These are phyloP conservation scores for Lepus oiostolus DNA, from an alignment of 2,797 vertebrate genomes.

Conservation along the genomic window DNA sequence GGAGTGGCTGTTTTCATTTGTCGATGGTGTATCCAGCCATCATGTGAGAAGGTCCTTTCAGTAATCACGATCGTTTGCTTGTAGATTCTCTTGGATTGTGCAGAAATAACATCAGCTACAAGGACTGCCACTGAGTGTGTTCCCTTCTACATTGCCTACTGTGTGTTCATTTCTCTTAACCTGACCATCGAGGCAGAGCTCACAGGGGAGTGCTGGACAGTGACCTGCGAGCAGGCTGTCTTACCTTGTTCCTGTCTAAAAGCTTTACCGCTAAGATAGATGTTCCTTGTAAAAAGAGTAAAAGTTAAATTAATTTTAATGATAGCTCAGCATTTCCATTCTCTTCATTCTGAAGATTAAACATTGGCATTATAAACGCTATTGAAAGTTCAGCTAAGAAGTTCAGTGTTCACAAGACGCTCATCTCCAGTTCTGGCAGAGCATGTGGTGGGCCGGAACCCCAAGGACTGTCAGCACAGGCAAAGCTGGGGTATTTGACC, in stretches of 20 bases:
- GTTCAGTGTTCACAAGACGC: background rate
- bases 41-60: background rate
- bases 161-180: background rate
- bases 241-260: conserved; percentile 33
- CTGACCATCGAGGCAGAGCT: background rate
- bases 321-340: conserved; percentile 60
- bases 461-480: background rate
- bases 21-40: background rate
- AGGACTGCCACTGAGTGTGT: conserved; percentile 22
- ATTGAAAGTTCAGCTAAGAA: conserved; percentile 38
- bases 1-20: conserved; percentile 22
- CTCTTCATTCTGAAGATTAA: conserved; percentile 56
- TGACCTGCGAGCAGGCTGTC: background rate
- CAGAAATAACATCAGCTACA: conserved; percentile 12
- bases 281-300: conserved; percentile 40
- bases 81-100: conserved; percentile 39
- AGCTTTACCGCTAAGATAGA: background rate
- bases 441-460: background rate
- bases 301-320: conserved; percentile 27
- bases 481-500: background rate
- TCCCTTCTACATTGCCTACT: conserved; percentile 20
- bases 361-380: conserved; percentile 23
- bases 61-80: conserved; percentile 55
- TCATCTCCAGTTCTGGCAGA: conserved; percentile 36
- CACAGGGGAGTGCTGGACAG: background rate